These are phyloP conservation scores for Cataglyphis livida DNA, from an alignment of 2,888 invertebrate species.

Conservation along the genomic window DNA sequence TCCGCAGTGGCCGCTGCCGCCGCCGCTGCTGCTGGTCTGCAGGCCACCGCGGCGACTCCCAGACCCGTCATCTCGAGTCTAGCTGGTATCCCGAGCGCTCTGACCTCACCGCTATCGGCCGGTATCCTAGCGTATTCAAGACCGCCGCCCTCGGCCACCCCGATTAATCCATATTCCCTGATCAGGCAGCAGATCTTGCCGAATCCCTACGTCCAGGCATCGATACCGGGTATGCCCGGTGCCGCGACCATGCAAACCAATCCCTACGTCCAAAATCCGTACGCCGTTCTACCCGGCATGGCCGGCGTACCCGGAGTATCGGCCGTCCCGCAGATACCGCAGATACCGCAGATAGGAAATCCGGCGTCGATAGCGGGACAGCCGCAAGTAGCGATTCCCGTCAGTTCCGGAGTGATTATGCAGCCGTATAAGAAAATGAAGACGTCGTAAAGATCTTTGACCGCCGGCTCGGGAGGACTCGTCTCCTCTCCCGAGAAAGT, in stretches of 20 bases:
- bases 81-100: conserved; percentile 78
- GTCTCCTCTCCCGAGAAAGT: conserved; percentile 46
- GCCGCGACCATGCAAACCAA: conserved; percentile 78
- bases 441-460: conserved; percentile 89
- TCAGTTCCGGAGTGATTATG: conserved; percentile 86
- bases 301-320: conserved; percentile 85
- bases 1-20: conserved; percentile 80
- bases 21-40: conserved; percentile 75
- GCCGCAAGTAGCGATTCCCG: conserved; percentile 85
- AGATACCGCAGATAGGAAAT: conserved; percentile 82
- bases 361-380: conserved; percentile 85
- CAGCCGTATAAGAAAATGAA: conserved; percentile 97
- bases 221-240: conserved; percentile 77
- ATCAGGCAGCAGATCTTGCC: conserved; percentile 85
- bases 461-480: conserved; percentile 26
- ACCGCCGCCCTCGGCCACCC: conserved; percentile 80
- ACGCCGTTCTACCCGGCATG: conserved; percentile 81
- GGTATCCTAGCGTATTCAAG: conserved; percentile 84
- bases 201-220: conserved; percentile 80
- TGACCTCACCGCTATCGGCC: conserved; percentile 82
- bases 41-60: conserved; percentile 69
- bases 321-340: conserved; percentile 84
- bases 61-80: conserved; percentile 76
- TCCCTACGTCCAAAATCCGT: conserved; percentile 82
- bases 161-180: conserved; percentile 86